Evolutionary conservation across 2,888 invertebrate genomes (phyloP).

Genomic region (Ennomos fuscantarius): DNA sequence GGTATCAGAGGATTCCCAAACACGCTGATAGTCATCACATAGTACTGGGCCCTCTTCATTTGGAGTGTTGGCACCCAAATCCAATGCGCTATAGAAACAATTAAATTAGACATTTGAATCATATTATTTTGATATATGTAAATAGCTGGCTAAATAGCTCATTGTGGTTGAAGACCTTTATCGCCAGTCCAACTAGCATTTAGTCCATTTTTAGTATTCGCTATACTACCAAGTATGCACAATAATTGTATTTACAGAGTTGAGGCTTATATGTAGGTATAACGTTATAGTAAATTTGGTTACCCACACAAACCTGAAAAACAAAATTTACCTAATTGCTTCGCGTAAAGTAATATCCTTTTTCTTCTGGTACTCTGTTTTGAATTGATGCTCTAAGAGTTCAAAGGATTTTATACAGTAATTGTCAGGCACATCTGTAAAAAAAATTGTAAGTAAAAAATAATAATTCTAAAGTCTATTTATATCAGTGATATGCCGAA

Average conservation of each 20-base stretch:
- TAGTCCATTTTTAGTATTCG: no score
- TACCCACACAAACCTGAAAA: not conserved
- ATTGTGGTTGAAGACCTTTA: no score
- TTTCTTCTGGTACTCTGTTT: conserved; percentile 58
- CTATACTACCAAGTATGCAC: not conserved
- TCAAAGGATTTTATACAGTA: conserved; percentile 63
- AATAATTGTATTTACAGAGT: not conserved
- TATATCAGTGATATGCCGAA: no score
- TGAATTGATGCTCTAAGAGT: conserved; percentile 57
- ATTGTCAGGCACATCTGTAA: conserved; percentile 66
- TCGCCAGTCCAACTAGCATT: no score
- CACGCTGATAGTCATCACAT: conserved; percentile 67
- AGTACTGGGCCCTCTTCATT: conserved; percentile 52
- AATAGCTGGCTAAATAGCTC: no score
- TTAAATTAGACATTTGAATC: not conserved
- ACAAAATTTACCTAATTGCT: conserved; percentile 61
- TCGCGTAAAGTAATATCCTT: conserved; percentile 60
- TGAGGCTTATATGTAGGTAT: not conserved
- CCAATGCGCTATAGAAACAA: conserved; percentile 58
- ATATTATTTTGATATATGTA: no score
- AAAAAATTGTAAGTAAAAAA: conserved; percentile 5
- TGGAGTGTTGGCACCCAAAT: conserved; percentile 58
- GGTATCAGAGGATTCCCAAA: conserved; percentile 53
- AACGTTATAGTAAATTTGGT: no score
- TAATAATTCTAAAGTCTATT: no score